Evolutionary conservation across 2,797 vertebrate genomes (phyloP), one percentile per base, ranked within the genome.

Genomic region (Meda fulgida): DNA sequence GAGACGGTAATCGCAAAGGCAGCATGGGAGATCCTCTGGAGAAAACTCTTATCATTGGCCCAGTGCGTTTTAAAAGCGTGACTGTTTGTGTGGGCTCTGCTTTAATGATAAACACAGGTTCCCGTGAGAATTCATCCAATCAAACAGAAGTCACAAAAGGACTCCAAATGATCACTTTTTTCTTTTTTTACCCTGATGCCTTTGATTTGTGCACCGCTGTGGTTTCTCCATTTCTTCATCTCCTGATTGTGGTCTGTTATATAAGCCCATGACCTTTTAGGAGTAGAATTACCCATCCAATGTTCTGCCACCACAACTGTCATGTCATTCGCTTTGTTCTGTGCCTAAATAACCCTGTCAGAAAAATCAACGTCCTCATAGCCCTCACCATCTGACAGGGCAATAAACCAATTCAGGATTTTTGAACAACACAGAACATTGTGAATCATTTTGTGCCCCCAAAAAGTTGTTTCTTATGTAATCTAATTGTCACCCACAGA

Each of bases 1-100:
- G 95, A 91, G 94, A 95, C 91, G 91, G 87, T 90, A 95, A 92
- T 94, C 92, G 91, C 91, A 90, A 82, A 83, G 84, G 88, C 81
- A 89, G 78, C 58, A 84, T 85, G 77, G 82, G 77, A 71, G 67
- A 85, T 69, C 69, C 82, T 82, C 77, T 13, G 26, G 70, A 82
- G 86, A 65, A 81, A 84, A 67, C 83, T 70, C 84, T 87, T 87
- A 83, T 69, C 66, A 67, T 31, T 55, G 65, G 83, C 48, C 63
- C 72, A 76, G 40, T 77, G 29, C 51, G 58, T 48, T 55, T 81
- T 84, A 75, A 73, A 83, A 63, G 65, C 55, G 16, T 48, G 66
- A 80, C 70, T 89, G 77, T 83, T 88, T 76, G 75, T 48, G 77
- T 78, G 55, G 53, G 60, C 73, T 87, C 67, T 1, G 6, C 18